These are phyloP conservation scores for Lepas anatifera DNA, from an alignment of 2,888 invertebrate genomes.

Conservation along the genomic window DNA sequence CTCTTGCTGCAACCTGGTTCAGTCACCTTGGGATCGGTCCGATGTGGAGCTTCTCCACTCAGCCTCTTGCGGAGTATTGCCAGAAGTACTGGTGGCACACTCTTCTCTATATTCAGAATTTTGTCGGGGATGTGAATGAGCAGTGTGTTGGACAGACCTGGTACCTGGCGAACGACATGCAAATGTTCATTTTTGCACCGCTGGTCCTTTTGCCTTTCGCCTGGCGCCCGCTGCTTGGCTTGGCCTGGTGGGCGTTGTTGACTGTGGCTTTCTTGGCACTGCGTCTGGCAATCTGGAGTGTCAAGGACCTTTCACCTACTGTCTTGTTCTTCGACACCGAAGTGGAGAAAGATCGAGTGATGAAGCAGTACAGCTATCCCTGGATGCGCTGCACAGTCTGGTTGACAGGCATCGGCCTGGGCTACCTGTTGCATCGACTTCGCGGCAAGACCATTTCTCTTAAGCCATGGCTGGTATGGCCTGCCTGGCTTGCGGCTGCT, in stretches of 20 bases:
- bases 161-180: constrained; percentile 19
- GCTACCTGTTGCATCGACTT: constrained; percentile 12
- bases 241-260: neutral
- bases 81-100: neutral
- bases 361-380: neutral
- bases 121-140: neutral
- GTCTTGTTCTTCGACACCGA: neutral
- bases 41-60: neutral
- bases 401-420: constrained; percentile 15
- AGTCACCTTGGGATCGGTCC: neutral
- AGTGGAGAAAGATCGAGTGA: no score
- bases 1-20: neutral
- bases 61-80: neutral
- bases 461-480: constrained; percentile 4
- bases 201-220: neutral
- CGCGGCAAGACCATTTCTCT: neutral
- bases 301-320: neutral
- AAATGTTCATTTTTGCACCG: constrained; percentile 17
- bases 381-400: constrained; percentile 17
- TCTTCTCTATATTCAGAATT: neutral
- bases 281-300: neutral
- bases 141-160: neutral
- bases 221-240: constrained; percentile 5
- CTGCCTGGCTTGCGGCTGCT: constrained; percentile 56
- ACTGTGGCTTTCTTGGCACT: neutral